Evolutionary conservation across 2,888 invertebrate species (phyloP).

Genomic region (Tenodera sinensis): DNA sequence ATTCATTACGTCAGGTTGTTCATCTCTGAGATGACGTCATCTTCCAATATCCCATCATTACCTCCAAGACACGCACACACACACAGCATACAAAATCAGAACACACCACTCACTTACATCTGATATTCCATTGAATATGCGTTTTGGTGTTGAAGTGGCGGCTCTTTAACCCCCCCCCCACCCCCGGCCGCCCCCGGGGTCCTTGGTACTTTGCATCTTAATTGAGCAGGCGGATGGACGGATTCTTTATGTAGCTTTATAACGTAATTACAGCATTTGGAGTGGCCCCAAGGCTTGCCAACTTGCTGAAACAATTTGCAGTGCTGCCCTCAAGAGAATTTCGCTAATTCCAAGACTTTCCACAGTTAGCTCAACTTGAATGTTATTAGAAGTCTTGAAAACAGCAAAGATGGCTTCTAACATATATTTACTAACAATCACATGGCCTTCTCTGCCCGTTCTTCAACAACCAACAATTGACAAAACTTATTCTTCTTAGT

Average conservation of each 20-base stretch:
- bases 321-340: background rate
- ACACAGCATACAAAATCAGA: background rate
- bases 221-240: background rate
- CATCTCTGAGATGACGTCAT: background rate
- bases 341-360: background rate
- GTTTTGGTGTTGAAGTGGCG: background rate
- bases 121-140: constrained; percentile 5
- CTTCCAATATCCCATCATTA: background rate
- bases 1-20: background rate
- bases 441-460: too few relatives aligned
- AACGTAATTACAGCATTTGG: background rate
- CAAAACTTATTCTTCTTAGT: too few relatives aligned
- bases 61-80: background rate
- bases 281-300: background rate
- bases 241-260: background rate
- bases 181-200: background rate
- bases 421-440: background rate
- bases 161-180: background rate
- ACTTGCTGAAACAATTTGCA: background rate
- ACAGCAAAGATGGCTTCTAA: background rate
- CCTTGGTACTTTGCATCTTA: background rate
- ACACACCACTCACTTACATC: background rate
- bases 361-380: background rate
- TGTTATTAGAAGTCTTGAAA: background rate
- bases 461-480: too few relatives aligned